These are phyloP conservation scores for Gisinianus flammeolus DNA, from an alignment of 2,888 invertebrate genomes.

Conservation along the genomic window DNA sequence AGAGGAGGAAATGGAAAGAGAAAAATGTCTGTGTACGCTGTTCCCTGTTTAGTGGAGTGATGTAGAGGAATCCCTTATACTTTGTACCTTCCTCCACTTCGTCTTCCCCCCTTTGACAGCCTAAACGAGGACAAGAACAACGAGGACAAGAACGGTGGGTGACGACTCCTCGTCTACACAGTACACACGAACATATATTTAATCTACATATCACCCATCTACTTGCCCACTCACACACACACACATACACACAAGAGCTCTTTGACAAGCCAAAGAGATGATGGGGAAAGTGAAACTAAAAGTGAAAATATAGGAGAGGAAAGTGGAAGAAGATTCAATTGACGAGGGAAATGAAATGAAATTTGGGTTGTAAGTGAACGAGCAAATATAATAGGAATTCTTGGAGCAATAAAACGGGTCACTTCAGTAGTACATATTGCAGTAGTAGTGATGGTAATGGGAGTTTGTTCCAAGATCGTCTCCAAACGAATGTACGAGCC, in stretches of 20 bases:
- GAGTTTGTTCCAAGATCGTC: no score
- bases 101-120: neutral
- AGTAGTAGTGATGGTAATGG: neutral
- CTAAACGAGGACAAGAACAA: neutral
- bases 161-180: no score
- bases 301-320: neutral
- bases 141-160: no score
- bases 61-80: neutral
- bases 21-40: neutral
- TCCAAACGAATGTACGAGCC: neutral
- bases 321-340: neutral
- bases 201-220: no score
- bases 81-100: neutral
- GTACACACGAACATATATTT: no score
- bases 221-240: no score
- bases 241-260: no score
- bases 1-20: neutral
- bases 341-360: neutral
- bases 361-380: neutral
- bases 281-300: neutral
- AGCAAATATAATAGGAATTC: neutral
- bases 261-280: neutral
- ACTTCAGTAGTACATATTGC: neutral
- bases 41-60: neutral
- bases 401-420: neutral